Base-by-base conservation (phyloP, 92 coral and sea anemone genomes). In the Zoanthus sansibaricus region DNA sequence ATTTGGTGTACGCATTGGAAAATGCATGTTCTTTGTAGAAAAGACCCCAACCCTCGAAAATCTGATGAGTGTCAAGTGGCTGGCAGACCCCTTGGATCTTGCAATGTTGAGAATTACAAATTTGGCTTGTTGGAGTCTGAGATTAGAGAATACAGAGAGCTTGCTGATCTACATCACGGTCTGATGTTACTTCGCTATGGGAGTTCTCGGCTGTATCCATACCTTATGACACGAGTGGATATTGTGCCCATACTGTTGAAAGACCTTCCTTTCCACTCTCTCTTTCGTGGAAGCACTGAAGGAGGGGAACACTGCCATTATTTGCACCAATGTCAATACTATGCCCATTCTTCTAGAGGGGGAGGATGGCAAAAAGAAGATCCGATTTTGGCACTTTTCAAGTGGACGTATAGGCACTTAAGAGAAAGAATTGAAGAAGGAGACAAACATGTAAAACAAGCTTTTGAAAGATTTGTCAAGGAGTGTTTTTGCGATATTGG, bases 321-420 rank as follows among this genome's bases (percentile, higher is more conserved):
- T 49, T 49, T 49, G 54, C 54, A 49, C 33, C 91, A 82, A 78
- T 88, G 91, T 17, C 48, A 71, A 4, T 88, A 80, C 64, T 88
- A 75, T 75, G 79, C 62, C 1, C 94, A 91, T 77, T 83, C 91
- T 25, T 51, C 91, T 25, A 66, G 91, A 21, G 91, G 90, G 56
- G 94, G 94, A 17, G 89, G 94, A 18, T 88, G 90, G 94, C 62
- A 58, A 14, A 71, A 85, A 52, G 79, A 89, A 66, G 92, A 89
- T 20, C 90, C 92, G 0, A 88, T 91, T 62, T 77, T 89, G 87
- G 37, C 72, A 44, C 15, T 89, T 32, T 89, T 92, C 72, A 58
- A 88, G 31, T 87, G 87, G 83, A 49, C 89, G 21, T 89, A 88
- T 46, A 85, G 94, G 47, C 92, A 89, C 33, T 21, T 92, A 4